These are phyloP conservation scores for Acronicta psi DNA, from an alignment of 2,888 invertebrate species.

Conservation along the genomic window DNA sequence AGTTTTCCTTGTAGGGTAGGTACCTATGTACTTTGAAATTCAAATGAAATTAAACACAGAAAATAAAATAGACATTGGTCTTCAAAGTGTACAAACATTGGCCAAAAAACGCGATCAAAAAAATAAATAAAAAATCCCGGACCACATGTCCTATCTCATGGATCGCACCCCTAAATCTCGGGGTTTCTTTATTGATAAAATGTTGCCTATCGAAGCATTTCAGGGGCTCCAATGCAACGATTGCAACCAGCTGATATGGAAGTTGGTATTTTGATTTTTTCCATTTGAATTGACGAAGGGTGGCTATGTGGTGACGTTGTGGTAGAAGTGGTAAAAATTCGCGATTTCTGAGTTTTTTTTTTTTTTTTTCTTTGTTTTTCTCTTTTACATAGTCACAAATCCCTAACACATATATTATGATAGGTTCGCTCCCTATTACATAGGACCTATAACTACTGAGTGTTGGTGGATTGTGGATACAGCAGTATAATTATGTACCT, in stretches of 20 bases:
- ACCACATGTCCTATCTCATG: constrained; percentile 61
- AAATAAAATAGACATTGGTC: constrained; percentile 1
- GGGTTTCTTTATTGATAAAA: constrained; percentile 72
- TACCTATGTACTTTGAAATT: constrained; percentile 35
- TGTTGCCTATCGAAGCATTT: constrained; percentile 66
- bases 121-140: constrained; percentile 33
- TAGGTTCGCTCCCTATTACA: no score
- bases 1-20: constrained; percentile 37
- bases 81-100: no score
- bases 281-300: constrained; percentile 66
- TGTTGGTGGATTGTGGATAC: no score
- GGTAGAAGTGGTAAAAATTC: constrained; percentile 32
- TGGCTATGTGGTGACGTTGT: constrained; percentile 23
- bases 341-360: constrained; percentile 7
- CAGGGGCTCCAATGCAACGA: constrained; percentile 70
- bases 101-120: background rate
- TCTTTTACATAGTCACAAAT: no score
- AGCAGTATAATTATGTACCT: no score
- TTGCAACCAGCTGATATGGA: constrained; percentile 75
- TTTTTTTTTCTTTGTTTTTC: no score
- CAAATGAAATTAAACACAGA: constrained; percentile 33
- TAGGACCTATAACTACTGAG: no score
- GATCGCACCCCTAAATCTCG: constrained; percentile 50
- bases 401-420: no score
- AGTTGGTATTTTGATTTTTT: constrained; percentile 77